A percentile compares a stretch with the other conserved stretches of the same genome.
Evolutionary conservation across 2,888 invertebrate species (phyloP).

Genomic region (Ryuthela nishihirai): DNA sequence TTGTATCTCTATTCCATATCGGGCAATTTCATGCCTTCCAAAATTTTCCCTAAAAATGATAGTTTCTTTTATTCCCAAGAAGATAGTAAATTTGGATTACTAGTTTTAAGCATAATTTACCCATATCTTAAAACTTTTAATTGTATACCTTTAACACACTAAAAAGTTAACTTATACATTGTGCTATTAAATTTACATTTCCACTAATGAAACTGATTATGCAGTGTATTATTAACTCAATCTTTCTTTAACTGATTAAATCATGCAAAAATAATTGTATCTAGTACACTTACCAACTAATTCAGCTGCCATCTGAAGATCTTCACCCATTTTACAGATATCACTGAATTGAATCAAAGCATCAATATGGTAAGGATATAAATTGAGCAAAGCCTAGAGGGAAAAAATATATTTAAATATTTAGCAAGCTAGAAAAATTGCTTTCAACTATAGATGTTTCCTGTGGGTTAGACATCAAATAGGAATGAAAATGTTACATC

Average conservation of each 20-base stretch:
- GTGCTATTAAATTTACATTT: background rate
- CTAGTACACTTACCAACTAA: slow-evolving; percentile 57
- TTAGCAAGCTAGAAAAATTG: no score
- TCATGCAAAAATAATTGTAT: background rate
- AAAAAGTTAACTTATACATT: background rate
- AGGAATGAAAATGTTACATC: no score
- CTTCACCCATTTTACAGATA: slow-evolving; percentile 71
- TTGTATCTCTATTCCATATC: no score
- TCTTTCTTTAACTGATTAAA: background rate
- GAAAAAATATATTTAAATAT: slow-evolving; percentile 40
- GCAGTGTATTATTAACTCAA: no score
- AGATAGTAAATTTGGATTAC: no score
- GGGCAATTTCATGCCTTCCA: no score
- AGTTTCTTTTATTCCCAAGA: no score
- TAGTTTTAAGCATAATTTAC: no score
- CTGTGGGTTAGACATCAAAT: no score
- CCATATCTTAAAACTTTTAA: no score
- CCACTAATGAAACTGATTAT: background rate
- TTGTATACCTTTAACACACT: background rate
- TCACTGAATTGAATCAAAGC: slow-evolving; percentile 75
- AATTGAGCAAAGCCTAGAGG: slow-evolving; percentile 66
- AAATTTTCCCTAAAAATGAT: no score
- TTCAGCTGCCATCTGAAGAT: slow-evolving; percentile 71
- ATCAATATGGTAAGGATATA: slow-evolving; percentile 75
- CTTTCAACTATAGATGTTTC: no score